Conservation (phyloP, 37 sponge, comb jelly and placozoan genomes). For the Axinella damicornis region DNA sequence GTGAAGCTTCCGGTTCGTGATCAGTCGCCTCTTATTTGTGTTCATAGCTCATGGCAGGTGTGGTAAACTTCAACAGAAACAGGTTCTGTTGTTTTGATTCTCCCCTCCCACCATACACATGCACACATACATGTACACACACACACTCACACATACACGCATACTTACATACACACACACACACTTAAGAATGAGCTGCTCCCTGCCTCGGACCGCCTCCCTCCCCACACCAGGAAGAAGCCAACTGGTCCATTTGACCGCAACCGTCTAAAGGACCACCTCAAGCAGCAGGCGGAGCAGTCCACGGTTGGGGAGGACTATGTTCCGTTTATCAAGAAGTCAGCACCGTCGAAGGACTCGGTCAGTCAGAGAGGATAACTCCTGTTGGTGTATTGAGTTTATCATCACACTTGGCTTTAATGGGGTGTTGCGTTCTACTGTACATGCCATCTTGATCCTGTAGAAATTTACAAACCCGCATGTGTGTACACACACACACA, state of each 20-base stretch:
- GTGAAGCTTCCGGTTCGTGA: no score
- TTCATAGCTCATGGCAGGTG: no score
- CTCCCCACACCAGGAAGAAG: slow-evolving; percentile 76
- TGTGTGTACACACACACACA: no score
- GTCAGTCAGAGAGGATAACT: background rate
- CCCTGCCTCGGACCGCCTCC: slow-evolving; percentile 74
- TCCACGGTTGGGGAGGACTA: slow-evolving; percentile 73
- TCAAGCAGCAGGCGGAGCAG: slow-evolving; percentile 60
- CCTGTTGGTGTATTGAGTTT: no score
- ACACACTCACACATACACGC: background rate
- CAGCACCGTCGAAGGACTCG: slow-evolving; percentile 3
- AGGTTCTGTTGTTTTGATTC: no score
- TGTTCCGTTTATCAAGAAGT: slow-evolving; percentile 55
- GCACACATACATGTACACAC: background rate
- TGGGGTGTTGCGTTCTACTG: no score
- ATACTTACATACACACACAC: background rate
- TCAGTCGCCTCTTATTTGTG: no score
- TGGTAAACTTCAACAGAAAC: no score
- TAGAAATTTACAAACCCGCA: no score
- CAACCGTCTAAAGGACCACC: slow-evolving; percentile 48
- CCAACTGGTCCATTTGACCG: slow-evolving; percentile 78
- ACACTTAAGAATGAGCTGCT: slow-evolving; percentile 71
- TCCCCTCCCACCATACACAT: background rate
- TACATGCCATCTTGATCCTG: no score
- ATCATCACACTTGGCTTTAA: no score